These are phyloP conservation scores for Meda fulgida DNA, from an alignment of 2,797 vertebrate genomes.

Conservation along the genomic window DNA sequence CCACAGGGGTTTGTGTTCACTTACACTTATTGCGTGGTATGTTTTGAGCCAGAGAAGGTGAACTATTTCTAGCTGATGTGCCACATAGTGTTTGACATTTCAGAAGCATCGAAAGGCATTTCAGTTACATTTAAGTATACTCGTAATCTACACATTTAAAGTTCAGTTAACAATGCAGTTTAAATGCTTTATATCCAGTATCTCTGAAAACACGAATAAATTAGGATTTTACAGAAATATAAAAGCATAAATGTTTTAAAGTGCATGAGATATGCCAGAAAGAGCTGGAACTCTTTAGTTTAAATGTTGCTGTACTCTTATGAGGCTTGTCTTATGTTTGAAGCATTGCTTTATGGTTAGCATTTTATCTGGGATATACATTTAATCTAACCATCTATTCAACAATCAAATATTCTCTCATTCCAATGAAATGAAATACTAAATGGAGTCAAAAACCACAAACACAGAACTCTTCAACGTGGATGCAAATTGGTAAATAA, in stretches of 20 bases:
- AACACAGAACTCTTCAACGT: background rate
- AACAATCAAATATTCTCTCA: no score
- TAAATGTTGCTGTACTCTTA: background rate
- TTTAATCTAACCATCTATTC: background rate
- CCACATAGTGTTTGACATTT: slow-evolving; percentile 3
- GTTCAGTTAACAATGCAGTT: background rate
- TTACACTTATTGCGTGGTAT: background rate
- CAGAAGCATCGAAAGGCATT: background rate
- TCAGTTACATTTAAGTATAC: background rate
- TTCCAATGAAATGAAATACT: background rate
- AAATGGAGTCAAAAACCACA: background rate
- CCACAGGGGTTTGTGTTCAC: background rate
- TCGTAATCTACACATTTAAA: background rate
- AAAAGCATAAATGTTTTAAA: background rate
- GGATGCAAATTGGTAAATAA: background rate
- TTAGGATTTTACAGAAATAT: background rate
- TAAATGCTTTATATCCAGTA: background rate
- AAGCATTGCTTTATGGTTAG: background rate
- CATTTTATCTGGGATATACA: background rate
- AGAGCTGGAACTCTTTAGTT: background rate
- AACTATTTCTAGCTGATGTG: background rate
- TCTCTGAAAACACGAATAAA: background rate
- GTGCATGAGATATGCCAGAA: background rate
- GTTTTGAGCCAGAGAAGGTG: background rate
- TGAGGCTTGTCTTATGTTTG: background rate